Base-by-base conservation (phyloP, 1,140 invertebrate species). In the Chrysomallon squamiferum region DNA sequence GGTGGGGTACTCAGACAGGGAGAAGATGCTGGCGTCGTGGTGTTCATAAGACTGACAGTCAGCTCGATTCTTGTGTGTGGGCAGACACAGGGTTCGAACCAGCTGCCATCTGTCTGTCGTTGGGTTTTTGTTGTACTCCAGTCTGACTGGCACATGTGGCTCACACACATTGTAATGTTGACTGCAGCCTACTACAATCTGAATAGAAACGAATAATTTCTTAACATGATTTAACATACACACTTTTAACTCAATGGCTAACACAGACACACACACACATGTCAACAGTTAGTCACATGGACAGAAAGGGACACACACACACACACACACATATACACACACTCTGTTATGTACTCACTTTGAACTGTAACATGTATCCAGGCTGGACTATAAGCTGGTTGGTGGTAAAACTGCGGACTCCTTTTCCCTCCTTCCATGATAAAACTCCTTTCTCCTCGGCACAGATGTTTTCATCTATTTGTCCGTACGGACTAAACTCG, bases 381-480 rank as follows among this genome's bases (percentile, higher is more conserved):
- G 83, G 65, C 45, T 85, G 82, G 9, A 87, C 78, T 65, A 87
- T 86, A 15, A 86, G 68, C 66, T 86, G 84, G 61, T 81, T 79
- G 0, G 85, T 85, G 13, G 84, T 86, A 33, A 87, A 81, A 50
- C 75, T 81, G 41, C 82, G 68, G 7, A 70, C 68, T n/a, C 81
- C 81, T 25, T 29, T 65, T 20, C 71, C 73, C 50, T 80, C 73
- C n/a, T 73, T 50, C 79, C 80, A 84, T 18, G 66, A 50, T 65
- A 84, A 66, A 3, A 74, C 73, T 29, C 71, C 64, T 41, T 73
- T 73, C 33, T 62, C 45, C 9, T 70, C 69, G 6, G 71, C 63
- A 66, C 77, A 76, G 25, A 74, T 71, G 54, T 80, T 74, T 1
- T 59, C 43, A 13, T 73, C 63, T 2, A 83, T 66, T 30, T 73